Conservation (phyloP, 2,888 invertebrate species). For the Argyresthia goedartella region DNA sequence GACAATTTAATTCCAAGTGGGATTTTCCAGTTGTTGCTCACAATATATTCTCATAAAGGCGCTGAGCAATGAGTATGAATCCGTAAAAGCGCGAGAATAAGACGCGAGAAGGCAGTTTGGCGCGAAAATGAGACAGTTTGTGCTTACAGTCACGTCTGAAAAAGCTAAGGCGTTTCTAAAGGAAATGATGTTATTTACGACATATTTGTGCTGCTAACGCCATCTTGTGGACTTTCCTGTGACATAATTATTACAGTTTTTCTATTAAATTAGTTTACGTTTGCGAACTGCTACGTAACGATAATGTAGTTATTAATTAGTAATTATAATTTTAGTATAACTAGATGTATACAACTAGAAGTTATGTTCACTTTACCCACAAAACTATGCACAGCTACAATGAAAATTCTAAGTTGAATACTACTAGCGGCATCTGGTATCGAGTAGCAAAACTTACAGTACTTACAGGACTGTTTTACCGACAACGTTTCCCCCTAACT, state of each 20-base stretch:
- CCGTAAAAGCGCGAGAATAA: constrained; percentile 43
- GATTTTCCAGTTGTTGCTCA: constrained; percentile 24
- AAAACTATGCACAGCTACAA: no score
- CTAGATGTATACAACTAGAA: no score
- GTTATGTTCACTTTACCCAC: no score
- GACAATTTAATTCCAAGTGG: constrained; percentile 31
- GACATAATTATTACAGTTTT: neutral
- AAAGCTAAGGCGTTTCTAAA: neutral
- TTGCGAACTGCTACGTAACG: neutral
- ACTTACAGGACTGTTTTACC: constrained; percentile 34
- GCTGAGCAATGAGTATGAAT: constrained; percentile 56
- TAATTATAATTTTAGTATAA: no score
- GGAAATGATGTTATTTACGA: constrained; percentile 7
- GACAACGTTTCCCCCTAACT: constrained; percentile 15
- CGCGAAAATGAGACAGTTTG: constrained; percentile 58
- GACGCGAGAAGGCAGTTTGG: constrained; percentile 57
- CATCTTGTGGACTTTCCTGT: constrained; percentile 26
- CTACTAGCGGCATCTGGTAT: constrained; percentile 29
- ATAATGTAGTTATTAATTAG: no score
- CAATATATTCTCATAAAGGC: constrained; percentile 49
- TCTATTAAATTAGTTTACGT: neutral
- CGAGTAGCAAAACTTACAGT: constrained; percentile 24
- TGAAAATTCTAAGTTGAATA: neutral
- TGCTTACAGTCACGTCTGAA: constrained; percentile 51
- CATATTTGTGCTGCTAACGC: constrained; percentile 23